These are phyloP conservation scores for Thymelicus acteon DNA, from an alignment of 2,888 invertebrate genomes.

Conservation along the genomic window DNA sequence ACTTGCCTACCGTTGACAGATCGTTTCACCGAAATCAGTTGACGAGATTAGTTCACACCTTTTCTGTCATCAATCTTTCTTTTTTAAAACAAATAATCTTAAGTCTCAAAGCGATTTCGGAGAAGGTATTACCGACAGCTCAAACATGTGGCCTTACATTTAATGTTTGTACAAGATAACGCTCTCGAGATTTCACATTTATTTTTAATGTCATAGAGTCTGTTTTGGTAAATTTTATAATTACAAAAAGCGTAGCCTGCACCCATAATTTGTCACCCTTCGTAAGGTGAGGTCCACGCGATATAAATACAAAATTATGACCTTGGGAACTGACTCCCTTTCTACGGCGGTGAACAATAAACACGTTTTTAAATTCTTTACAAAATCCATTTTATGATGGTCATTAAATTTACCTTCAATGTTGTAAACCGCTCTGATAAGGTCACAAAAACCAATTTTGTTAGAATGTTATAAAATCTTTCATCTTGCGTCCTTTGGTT, in stretches of 20 bases:
- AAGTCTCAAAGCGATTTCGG: slow-evolving; percentile 59
- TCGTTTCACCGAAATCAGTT: slow-evolving; percentile 39
- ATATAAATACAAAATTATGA: slow-evolving; percentile 67
- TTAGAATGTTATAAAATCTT: neutral
- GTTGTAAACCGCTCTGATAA: neutral
- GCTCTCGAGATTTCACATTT: slow-evolving; percentile 14
- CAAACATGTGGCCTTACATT: slow-evolving; percentile 51
- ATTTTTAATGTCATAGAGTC: neutral
- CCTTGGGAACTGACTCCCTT: slow-evolving; percentile 70
- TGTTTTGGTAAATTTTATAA: neutral
- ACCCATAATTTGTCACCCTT: slow-evolving; percentile 64
- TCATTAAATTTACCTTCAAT: slow-evolving; percentile 46
- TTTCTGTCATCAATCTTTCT: slow-evolving; percentile 66
- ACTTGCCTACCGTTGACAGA: slow-evolving; percentile 46
- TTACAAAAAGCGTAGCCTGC: slow-evolving; percentile 41
- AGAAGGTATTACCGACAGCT: slow-evolving; percentile 51
- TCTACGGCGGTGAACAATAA: slow-evolving; percentile 56
- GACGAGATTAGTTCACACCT: slow-evolving; percentile 67
- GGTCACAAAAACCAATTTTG: slow-evolving; percentile 3
- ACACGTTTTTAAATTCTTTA: slow-evolving; percentile 58
- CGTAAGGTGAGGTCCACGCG: slow-evolving; percentile 50
- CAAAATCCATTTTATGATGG: slow-evolving; percentile 56
- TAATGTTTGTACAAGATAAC: slow-evolving; percentile 43
- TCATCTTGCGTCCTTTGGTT: neutral
- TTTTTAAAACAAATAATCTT: slow-evolving; percentile 63